Conservation (phyloP, 2,113 vertebrate genomes). For the Progne subis region DNA sequence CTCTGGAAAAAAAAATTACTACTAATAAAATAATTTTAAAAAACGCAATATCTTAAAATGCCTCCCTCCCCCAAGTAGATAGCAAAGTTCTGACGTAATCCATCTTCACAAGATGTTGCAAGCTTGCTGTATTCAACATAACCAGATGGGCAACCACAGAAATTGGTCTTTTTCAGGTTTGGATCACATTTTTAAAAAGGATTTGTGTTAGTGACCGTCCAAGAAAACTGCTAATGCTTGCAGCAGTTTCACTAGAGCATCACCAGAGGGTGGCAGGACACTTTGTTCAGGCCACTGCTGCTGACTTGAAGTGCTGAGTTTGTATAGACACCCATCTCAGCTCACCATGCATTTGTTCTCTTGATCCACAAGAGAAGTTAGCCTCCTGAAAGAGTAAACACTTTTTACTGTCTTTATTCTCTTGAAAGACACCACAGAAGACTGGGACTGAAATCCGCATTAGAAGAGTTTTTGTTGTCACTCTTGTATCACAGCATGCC, state of each 20-base stretch:
- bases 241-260: neutral
- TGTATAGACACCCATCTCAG: fast-evolving
- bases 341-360: neutral
- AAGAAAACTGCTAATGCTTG: neutral
- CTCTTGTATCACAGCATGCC: fast-evolving
- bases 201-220: fast-evolving
- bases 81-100: neutral
- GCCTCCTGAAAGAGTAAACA: neutral
- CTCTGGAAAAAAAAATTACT: neutral
- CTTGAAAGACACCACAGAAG: neutral
- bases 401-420: neutral
- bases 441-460: neutral
- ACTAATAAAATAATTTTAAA: neutral
- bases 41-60: fast-evolving
- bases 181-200: neutral
- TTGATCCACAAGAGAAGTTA: neutral
- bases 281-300: neutral
- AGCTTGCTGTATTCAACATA: neutral
- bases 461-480: neutral
- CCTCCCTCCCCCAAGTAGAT: neutral
- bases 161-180: neutral
- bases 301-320: neutral
- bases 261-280: constrained; percentile 55
- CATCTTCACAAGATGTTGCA: neutral
- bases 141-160: neutral